Base-by-base conservation (phyloP, 2,888 invertebrate species). In the Vanessa cardui region DNA sequence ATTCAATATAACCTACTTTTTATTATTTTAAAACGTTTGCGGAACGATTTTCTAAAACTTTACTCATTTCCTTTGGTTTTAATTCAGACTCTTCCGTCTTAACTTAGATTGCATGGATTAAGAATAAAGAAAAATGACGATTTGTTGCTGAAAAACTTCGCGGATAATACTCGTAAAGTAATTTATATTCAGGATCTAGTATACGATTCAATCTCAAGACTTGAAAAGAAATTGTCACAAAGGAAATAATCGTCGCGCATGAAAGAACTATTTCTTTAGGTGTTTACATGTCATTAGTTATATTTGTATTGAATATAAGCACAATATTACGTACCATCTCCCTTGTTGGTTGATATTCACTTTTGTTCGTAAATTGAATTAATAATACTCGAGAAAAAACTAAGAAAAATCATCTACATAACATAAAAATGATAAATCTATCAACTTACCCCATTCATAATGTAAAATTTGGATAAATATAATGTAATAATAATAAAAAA, bases 1-100 rank as follows among this genome's bases (percentile, higher is more conserved):
- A 64, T 66, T 72, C 67, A 67, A 64, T 69, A 64, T 63, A 58
- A 65, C 56, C 56, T 54, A 58, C 15, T 64, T 58, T 61, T 64
- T 67, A 68, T 21, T 47, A 52, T 58, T 26, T 50, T 54, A 39
- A 58, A 61, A 70, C 50, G 31, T 45, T 21, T 58, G 50, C 64
- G 39, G n/a, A 15, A 18, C 50, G 52, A 63, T 56, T 62, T 66
- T 47, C 33, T 46, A 63, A 54, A 70, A 64, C 54, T 68, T 62
- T 63, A 33, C 46, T 65, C 64, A 68, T 63, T 68, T 68, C 46
- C 59, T 46, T 68, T 62, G 45, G 61, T 68, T 63, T 67, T 45
- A 59, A 67, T 56, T 54, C 56, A 49, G 58, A 58, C 61, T 50
- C 59, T 49, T 70, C 26, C 26, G 1, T 39, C 58, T 62, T 66